phyloP scores from a whole-genome alignment of 2,888 invertebrate species.

The Stegana nigrithorax region DNA sequence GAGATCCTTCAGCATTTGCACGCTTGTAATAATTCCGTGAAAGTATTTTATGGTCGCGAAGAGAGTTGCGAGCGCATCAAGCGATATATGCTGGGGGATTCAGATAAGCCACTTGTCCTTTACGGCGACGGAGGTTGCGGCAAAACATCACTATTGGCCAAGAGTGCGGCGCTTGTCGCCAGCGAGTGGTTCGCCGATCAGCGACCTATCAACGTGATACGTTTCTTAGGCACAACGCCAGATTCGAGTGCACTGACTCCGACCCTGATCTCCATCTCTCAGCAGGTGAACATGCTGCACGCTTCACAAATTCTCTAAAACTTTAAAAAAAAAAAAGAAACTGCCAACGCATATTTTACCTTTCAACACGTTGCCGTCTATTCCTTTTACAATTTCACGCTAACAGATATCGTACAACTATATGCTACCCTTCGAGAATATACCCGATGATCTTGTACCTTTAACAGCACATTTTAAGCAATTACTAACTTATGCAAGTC shows the following conservation, averaged over 20 bases:
- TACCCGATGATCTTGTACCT: constrained; percentile 96
- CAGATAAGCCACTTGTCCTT: constrained; percentile 89
- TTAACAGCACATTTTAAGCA: constrained; percentile 96
- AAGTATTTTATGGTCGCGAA: constrained; percentile 93
- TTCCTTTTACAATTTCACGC: background rate
- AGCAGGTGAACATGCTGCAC: constrained; percentile 79
- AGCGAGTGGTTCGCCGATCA: constrained; percentile 80
- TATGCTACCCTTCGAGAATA: constrained; percentile 90
- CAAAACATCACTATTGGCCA: constrained; percentile 94
- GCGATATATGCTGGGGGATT: constrained; percentile 84
- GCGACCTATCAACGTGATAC: constrained; percentile 86
- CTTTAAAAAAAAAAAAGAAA: constrained; percentile 14
- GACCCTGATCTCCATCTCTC: constrained; percentile 93
- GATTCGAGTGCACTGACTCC: constrained; percentile 96
- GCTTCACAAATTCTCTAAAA: too few relatives aligned
- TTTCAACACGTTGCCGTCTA: background rate
- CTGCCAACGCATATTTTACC: background rate
- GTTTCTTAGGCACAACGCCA: constrained; percentile 96
- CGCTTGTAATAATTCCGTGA: constrained; percentile 93
- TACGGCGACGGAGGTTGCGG: constrained; percentile 98
- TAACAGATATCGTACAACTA: constrained; percentile 88
- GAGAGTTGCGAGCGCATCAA: constrained; percentile 84
- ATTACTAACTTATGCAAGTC: constrained; percentile 83
- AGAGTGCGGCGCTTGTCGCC: constrained; percentile 85
- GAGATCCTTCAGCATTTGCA: constrained; percentile 95